Conservation (phyloP, 1,140 invertebrate genomes). For the Diploscapter pachys region DNA sequence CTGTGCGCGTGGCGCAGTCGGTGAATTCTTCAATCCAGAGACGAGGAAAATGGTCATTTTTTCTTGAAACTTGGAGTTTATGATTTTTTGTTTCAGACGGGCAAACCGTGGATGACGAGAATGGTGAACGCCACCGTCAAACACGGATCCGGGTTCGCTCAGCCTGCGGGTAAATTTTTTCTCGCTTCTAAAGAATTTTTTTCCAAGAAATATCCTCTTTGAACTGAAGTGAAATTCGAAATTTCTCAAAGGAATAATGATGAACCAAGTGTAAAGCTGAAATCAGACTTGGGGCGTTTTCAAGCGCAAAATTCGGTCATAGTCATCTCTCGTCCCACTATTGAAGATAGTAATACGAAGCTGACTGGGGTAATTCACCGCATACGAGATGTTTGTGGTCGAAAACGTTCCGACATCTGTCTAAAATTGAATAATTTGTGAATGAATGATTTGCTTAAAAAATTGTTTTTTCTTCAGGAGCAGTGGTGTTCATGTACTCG, state of each 20-base stretch:
- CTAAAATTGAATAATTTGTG: not conserved
- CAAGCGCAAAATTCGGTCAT: not conserved
- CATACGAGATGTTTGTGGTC: not conserved
- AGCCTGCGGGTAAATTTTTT: conserved; percentile 24
- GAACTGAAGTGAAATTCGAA: too few species aligned
- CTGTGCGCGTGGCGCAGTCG: conserved; percentile 35
- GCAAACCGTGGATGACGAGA: conserved; percentile 42
- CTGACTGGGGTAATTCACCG: not conserved
- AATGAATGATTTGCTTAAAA: not conserved
- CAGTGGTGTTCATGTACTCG: conserved; percentile 37
- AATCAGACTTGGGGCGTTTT: too few species aligned
- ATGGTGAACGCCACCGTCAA: conserved; percentile 43
- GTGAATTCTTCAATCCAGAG: conserved; percentile 35
- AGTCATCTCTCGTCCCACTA: not conserved
- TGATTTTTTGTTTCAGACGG: conserved; percentile 21
- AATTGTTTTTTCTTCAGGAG: not conserved
- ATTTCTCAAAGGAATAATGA: too few species aligned
- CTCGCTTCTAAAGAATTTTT: not conserved
- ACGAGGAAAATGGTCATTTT: conserved; percentile 33
- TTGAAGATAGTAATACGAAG: too few species aligned
- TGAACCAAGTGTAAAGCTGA: too few species aligned
- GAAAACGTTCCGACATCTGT: not conserved
- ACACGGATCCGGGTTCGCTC: conserved; percentile 42
- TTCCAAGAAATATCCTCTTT: not conserved
- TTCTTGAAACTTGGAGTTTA: not conserved